Percentiles rank a stretch among this genome's conserved stretches.
phyloP scores from a whole-genome alignment of 2,888 invertebrate species.

The Drosophila pseudotakahashii region DNA sequence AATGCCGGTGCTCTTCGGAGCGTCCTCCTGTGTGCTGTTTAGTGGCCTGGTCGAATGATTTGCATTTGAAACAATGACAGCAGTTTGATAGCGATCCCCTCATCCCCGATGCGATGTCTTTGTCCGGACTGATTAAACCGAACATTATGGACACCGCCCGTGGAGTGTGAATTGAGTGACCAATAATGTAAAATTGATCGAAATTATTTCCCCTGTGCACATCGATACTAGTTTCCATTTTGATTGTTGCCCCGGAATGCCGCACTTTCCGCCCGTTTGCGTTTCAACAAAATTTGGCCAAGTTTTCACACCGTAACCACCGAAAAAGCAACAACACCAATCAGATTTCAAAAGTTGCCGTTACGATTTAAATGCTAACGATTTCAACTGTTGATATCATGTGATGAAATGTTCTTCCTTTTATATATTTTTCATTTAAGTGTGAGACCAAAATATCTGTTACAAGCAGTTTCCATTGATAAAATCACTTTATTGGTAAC shows the following conservation, averaged over 20 bases:
- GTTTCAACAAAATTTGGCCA: conserved; percentile 52
- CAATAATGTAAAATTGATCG: conserved; percentile 54
- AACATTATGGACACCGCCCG: conserved; percentile 30
- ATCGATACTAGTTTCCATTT: conserved; percentile 40
- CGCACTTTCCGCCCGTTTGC: conserved; percentile 29
- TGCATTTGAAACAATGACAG: conserved; percentile 73
- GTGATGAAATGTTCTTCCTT: neutral
- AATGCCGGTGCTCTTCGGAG: conserved; percentile 14
- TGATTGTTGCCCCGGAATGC: conserved; percentile 39
- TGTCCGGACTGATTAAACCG: conserved; percentile 30
- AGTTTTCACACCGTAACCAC: conserved; percentile 9
- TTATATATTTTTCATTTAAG: neutral
- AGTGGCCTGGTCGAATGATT: conserved; percentile 66
- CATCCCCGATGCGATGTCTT: conserved; percentile 11
- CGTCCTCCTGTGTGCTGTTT: conserved; percentile 43
- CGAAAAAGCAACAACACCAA: conserved; percentile 4
- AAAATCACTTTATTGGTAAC: neutral
- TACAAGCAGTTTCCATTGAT: no score
- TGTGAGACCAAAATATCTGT: no score
- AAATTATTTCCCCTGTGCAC: conserved; percentile 65
- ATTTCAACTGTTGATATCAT: neutral
- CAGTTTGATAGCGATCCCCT: conserved; percentile 47
- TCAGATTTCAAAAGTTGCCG: conserved; percentile 7
- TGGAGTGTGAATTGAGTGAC: conserved; percentile 50
- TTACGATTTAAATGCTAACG: no score